Conservation (phyloP, 2,797 vertebrate species). For the Dromococcyx pavoninus region DNA sequence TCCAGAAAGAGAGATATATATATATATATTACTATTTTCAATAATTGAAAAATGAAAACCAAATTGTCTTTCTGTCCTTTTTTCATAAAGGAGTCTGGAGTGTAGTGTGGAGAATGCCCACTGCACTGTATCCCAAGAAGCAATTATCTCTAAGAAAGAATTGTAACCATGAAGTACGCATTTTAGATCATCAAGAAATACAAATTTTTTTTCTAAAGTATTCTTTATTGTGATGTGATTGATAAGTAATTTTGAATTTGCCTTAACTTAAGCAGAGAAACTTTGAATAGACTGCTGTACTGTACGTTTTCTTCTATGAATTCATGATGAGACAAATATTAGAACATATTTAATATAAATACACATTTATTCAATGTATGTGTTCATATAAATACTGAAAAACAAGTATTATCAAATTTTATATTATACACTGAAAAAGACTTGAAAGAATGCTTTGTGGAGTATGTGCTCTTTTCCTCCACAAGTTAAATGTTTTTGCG, state of each 20-base stretch:
- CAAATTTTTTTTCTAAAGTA: background rate
- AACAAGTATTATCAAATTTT: background rate
- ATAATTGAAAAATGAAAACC: background rate
- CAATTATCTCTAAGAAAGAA: background rate
- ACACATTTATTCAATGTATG: background rate
- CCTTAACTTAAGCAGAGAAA: background rate
- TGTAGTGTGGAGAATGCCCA: no score
- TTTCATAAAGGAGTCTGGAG: background rate
- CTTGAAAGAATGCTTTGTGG: background rate
- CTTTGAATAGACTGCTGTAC: background rate
- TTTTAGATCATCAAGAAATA: background rate
- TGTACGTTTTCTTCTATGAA: background rate
- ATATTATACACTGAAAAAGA: background rate
- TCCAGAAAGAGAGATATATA: background rate
- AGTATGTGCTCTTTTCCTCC: background rate
- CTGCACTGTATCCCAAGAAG: background rate
- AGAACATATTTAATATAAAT: background rate
- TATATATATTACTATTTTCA: background rate
- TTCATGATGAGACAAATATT: constrained; percentile 6
- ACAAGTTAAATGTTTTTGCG: background rate
- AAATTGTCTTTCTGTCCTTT: background rate
- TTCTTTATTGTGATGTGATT: constrained; percentile 1
- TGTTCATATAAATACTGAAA: background rate
- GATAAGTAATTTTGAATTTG: background rate
- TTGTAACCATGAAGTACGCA: background rate